Conservation (phyloP, 2,113 vertebrate genomes). For the Podarcis muralis region DNA sequence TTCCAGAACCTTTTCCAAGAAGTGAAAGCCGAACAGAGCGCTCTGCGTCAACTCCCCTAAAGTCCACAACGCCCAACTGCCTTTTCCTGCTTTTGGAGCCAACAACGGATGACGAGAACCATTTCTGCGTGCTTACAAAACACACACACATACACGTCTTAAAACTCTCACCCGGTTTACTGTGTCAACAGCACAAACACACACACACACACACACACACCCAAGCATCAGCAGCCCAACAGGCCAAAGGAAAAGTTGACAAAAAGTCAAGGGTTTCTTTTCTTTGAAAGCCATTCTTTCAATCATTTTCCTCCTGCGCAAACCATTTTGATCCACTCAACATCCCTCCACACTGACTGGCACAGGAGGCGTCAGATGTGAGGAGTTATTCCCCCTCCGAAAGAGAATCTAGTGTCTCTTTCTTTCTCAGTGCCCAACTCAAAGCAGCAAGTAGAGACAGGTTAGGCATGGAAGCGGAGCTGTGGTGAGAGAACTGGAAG, state of each 20-base stretch:
- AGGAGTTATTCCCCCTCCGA: fast-evolving
- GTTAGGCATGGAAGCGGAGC: slow-evolving; percentile 21
- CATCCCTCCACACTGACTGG: neutral
- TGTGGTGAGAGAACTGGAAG: fast-evolving
- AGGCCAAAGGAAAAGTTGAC: fast-evolving
- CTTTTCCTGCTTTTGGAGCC: neutral
- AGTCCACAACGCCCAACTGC: neutral
- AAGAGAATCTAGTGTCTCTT: slow-evolving; percentile 3
- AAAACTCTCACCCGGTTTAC: neutral
- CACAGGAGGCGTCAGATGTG: neutral
- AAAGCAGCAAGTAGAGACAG: slow-evolving; percentile 52
- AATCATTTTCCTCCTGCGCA: neutral
- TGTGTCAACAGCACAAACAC: neutral
- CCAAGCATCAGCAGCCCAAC: neutral
- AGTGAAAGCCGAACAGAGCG: slow-evolving; percentile 12
- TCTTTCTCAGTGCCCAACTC: slow-evolving; percentile 28
- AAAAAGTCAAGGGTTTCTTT: neutral
- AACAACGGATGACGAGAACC: neutral
- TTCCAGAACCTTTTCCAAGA: slow-evolving; percentile 49
- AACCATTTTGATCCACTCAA: neutral
- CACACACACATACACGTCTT: neutral
- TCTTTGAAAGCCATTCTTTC: neutral
- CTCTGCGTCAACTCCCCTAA: slow-evolving; percentile 13
- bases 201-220: neutral
- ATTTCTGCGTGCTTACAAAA: slow-evolving; percentile 2